A percentile compares a stretch with the other conserved stretches of the same genome.
phyloP scores from a whole-genome alignment of 2,797 vertebrate species.

The Glossophaga mutica region DNA sequence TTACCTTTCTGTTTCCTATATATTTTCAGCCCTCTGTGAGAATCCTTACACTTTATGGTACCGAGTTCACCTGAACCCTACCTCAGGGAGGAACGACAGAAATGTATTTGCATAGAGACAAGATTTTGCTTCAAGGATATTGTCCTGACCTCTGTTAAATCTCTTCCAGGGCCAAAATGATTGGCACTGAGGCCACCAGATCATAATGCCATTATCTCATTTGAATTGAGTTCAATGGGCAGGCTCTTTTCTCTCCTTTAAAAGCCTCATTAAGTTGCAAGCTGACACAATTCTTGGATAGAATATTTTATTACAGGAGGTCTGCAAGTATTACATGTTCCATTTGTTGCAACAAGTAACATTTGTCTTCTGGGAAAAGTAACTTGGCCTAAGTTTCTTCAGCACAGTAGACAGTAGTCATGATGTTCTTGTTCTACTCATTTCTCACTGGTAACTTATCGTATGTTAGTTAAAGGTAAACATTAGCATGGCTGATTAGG shows the following conservation, averaged over 20 bases:
- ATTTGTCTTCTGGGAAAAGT: constrained; percentile 12
- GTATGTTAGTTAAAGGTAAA: neutral
- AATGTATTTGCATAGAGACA: neutral
- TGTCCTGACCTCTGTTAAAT: neutral
- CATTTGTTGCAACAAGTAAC: neutral
- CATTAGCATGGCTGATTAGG: neutral
- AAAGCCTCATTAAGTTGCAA: constrained; percentile 36
- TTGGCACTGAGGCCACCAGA: neutral
- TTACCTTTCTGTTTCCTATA: neutral
- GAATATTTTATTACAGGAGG: neutral
- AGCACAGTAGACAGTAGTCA: neutral
- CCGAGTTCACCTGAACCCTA: neutral
- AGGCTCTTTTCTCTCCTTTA: neutral
- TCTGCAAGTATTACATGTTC: neutral
- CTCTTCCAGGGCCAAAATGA: neutral
- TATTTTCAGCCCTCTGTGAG: neutral
- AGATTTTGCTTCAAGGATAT: neutral
- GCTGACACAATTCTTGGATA: neutral
- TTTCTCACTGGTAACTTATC: neutral
- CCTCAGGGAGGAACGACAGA: neutral
- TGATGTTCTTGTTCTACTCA: neutral
- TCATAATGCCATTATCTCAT: neutral
- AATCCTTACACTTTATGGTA: neutral
- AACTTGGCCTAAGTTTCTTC: neutral
- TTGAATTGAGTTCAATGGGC: neutral